Base-by-base conservation (phyloP, 2,888 invertebrate species). In the Athalia circularis region DNA sequence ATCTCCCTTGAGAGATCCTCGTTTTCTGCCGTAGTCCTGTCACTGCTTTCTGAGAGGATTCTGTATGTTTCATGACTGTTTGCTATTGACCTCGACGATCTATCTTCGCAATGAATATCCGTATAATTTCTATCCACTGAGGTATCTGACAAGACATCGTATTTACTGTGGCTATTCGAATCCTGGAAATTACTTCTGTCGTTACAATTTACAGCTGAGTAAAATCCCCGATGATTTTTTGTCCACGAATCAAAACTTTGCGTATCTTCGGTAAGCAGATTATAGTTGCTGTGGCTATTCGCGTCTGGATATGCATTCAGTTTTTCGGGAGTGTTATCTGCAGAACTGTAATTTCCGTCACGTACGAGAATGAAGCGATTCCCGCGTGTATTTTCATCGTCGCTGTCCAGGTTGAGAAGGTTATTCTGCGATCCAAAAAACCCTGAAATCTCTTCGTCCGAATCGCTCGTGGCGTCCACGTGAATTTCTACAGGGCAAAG, bases 21-120 rank as follows among this genome's bases (percentile, higher is more conserved):
- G 50, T 78, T 72, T 9, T 72, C 72, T 13, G 15, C 57, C 0
- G 57, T 45, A 8, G 75, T 75, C n/a, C 70, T 80, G 4, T 82
- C 81, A 47, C 84, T 84, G 8, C 82, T 84, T 48, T 84, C 83
- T 0, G 83, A 81, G 0, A 80, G 62, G 43, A 81, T 74, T 1
- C 83, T 82, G 11, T 86, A 86, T 50, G 84, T 82, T 0, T 84
- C 83, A 61, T 88, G 87, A 13, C 87, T 87, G 15, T 87, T 86
- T 0, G 85, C 87, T 48, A 85, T 70, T 0, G 85, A 84, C 13
- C 84, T 84, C 4, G 84, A 79, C 0, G 82, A 81, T 29, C 77
- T 80, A 7, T 74, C 52, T 65, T 82, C 81, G 74, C 76, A 79
- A 3, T 79, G 80, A 0, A 72, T 81, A 13, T 48, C 68, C 0